Base-by-base conservation (phyloP, 2,797 vertebrate genomes). In the Lates japonicus region DNA sequence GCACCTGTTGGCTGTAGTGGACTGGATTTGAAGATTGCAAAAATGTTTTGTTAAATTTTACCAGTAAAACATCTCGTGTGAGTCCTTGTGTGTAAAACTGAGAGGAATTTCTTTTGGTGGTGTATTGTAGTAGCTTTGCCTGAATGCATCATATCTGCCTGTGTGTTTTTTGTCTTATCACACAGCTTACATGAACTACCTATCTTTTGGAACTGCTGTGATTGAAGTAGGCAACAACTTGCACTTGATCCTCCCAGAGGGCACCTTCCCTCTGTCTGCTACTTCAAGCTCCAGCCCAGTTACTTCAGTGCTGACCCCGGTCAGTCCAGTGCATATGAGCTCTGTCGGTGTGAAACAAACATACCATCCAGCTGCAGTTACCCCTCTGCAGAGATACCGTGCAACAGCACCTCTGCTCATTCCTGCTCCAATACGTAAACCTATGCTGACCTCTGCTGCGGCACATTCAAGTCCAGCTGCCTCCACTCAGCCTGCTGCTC, bases 211-310 rank as follows among this genome's bases (percentile, higher is more conserved):
- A 70, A 73, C 93, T 3, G 69, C 95, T 6, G 76, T 94, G n/a
- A 84, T 96, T 0, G 90, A 93, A 20, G 85, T 95, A 61, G 94
- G 92, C 31, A 83, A 92, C 79, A 94, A 91, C 81, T 71, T 96
- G 73, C 95, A 95, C 61, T 76, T 96, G 51, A 94, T 96, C 69
- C 90, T 96, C 7, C 95, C 95, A 19, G 92, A 95, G n/a, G 90
- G 93, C 6, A 60, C 84, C 37, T 90, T 94, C 74, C 87, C 94
- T 51, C 78, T 96, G 52, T 87, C 95, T 2, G 48, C 90, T 37
- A 71, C 90, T 9, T 81, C 92, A 55, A 82, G 80, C 42, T 86
- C 88, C 48, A 75, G 49, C 71, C 78, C 90, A 19, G 67, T 92
- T 10, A 63, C 87, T 3, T 61, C 92, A 0, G 64, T 91, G 46